Evolutionary conservation across 2,797 vertebrate species (phyloP).

Genomic region (Cichlasoma orientale): DNA sequence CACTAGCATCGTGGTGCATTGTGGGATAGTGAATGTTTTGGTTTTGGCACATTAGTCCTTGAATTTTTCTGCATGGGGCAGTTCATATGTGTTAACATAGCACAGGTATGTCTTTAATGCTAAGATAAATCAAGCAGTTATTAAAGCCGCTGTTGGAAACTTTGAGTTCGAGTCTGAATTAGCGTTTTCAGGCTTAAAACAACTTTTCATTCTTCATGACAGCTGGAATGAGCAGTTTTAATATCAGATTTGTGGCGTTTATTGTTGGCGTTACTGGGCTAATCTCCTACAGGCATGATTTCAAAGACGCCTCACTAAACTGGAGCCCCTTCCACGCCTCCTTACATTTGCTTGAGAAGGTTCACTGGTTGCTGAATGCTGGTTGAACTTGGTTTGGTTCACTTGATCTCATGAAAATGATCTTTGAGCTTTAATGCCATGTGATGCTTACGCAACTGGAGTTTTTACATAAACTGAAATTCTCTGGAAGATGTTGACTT

Average conservation of each 20-base stretch:
- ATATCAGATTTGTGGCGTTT: constrained; percentile 1
- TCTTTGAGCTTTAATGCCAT: constrained; percentile 66
- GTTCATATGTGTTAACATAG: constrained; percentile 11
- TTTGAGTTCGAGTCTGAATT: constrained; percentile 3
- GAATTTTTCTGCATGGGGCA: constrained; percentile 81
- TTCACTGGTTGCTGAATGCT: constrained; percentile 86
- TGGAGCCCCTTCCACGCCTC: constrained; percentile 71
- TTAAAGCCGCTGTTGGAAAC: background rate
- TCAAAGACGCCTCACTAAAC: constrained; percentile 80
- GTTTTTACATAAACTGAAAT: constrained; percentile 26
- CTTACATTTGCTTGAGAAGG: constrained; percentile 82
- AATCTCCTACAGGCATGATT: constrained; percentile 78
- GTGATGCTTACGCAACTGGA: constrained; percentile 58
- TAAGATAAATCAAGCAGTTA: background rate
- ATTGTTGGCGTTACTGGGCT: constrained; percentile 13
- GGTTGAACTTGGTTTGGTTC: constrained; percentile 79
- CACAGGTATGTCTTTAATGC: background rate
- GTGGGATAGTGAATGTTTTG: constrained; percentile 83
- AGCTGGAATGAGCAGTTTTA: constrained; percentile 41
- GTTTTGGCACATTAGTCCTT: constrained; percentile 76
- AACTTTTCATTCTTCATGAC: constrained; percentile 24
- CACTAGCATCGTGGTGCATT: constrained; percentile 88
- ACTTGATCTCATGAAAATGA: constrained; percentile 70
- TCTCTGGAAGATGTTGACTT: constrained; percentile 23
- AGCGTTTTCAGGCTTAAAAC: constrained; percentile 19